Evolutionary conservation across 2,888 invertebrate species (phyloP), one percentile per base, ranked within the genome.

Genomic region (Blera fallax): DNA sequence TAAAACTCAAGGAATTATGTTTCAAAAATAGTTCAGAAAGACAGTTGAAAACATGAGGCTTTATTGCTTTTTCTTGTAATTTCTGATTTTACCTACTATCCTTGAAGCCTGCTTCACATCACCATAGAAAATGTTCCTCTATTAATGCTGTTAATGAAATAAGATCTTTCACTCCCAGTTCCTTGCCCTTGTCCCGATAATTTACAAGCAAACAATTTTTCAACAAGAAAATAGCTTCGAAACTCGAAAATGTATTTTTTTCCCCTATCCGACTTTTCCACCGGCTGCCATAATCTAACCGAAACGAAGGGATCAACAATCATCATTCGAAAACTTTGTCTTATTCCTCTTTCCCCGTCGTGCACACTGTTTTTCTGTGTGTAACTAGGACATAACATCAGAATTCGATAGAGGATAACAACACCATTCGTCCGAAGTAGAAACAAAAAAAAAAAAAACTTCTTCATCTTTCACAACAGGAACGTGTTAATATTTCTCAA

Each of bases 401-500:
- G 65, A 77, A 81, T 60, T 72, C 80, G 81, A 81, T 84, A 70
- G 84, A 84, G 79, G 52, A 84, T 69, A 84, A 84, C 73, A 50
- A 84, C 58, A 78, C 40, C 56, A 83, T 78, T 77, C 78, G 58
- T 27, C 18, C 8, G 27, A 14, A 45, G 40, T 14, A 69, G 16
- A 40, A 14, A 21, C 14, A 56, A 64, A 56, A 64, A 64, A 32
- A 54, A 76, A 62, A 34, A 62, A 69, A 70, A 67, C 50, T 65
- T 72, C 60, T 72, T 70, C 76, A 72, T 81, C 37, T 65, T 65
- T 67, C 52, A 24, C 64, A 32, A 50, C 27, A 65, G 60, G 58
- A 67, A 85, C 81, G 81, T 85, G 81, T 85, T 85, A 81, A 85
- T 85, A 85, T 81, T 81, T 81, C 76, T 77, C 16, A 72, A 72